phyloP scores from a whole-genome alignment of 2,888 invertebrate genomes.

The Heliconius aoede region DNA sequence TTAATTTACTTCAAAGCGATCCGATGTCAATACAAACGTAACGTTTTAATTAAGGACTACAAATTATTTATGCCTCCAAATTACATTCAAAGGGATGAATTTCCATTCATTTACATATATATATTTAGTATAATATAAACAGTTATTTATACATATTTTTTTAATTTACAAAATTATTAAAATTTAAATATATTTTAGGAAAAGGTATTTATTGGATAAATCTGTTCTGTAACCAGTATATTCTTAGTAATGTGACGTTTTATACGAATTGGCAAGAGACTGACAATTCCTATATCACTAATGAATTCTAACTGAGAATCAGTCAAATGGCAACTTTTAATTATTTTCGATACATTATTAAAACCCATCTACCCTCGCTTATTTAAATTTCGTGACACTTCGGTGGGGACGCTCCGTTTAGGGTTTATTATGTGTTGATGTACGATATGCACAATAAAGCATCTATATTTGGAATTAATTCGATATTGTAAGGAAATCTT shows the following conservation, averaged over 20 bases:
- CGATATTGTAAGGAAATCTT: no score
- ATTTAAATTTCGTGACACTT: slow-evolving; percentile 48
- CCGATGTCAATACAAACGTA: slow-evolving; percentile 22
- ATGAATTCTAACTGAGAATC: neutral
- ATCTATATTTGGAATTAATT: neutral
- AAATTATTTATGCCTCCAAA: slow-evolving; percentile 11
- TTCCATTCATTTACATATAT: neutral
- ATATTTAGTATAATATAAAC: neutral
- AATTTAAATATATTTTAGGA: neutral
- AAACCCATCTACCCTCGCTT: slow-evolving; percentile 43
- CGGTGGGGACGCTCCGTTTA: slow-evolving; percentile 48
- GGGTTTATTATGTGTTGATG: slow-evolving; percentile 44
- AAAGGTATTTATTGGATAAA: neutral
- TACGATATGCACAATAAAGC: slow-evolving; percentile 42
- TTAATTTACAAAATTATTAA: neutral
- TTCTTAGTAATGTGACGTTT: no score
- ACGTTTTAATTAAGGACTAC: slow-evolving; percentile 17
- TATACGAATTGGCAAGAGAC: neutral
- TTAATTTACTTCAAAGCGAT: slow-evolving; percentile 21
- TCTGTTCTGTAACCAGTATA: no score
- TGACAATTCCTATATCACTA: neutral
- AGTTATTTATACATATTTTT: neutral
- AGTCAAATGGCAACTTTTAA: slow-evolving; percentile 8
- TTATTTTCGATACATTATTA: slow-evolving; percentile 32
- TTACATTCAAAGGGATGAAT: neutral